Evolutionary conservation across 64 coral and sea anemone genomes (phyloP), one percentile per base, ranked within the genome.

Genomic region (Dendrophyllia cribrosa): DNA sequence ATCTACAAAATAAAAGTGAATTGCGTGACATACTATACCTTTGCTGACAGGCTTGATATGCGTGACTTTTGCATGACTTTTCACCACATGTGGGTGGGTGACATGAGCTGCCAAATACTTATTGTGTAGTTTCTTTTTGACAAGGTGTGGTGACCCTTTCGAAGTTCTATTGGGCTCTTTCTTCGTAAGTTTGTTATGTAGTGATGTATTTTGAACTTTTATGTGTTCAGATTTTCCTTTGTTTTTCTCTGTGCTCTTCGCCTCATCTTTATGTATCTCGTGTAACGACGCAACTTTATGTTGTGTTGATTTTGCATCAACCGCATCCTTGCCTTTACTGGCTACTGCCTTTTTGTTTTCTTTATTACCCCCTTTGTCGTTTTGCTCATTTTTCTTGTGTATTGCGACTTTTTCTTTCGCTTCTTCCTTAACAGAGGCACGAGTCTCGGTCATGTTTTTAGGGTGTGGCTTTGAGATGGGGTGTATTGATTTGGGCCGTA

Each of bases 21-120:
- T 14, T 66, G 19, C n/a, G 19, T 48, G 10, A 49, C 44, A 21
- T 22, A 51, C 26, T 20, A 20, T 68, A 84, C 80, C 80, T 66
- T 65, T 49, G 10, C 44, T 84, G 62, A 68, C 20, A 44, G 59
- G 25, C 79, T 67, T 84, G 19, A 51, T 67, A 19, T 51, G 80
- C 34, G 21, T 59, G 43, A 68, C 16, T 68, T 84, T 67, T n/a
- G 44, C n/a, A 66, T 67, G 80, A 26, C 47, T 67, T 47, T 62
- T 43, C 20, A 24, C 8, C 49, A 55, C 19, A 24, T 58, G 75
- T 77, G 48, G 48, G n/a, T 77, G 51, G 8, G 20, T 25, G 25
- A 22, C 80, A 24, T 84, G 62, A 5, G 45, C 43, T 20, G 45
- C 43, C 43, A 44, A 5, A 23, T 46, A 12, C 23, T 79, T 58